These are phyloP conservation scores for Strix aluco DNA, from an alignment of 2,113 vertebrate genomes.

Conservation along the genomic window DNA sequence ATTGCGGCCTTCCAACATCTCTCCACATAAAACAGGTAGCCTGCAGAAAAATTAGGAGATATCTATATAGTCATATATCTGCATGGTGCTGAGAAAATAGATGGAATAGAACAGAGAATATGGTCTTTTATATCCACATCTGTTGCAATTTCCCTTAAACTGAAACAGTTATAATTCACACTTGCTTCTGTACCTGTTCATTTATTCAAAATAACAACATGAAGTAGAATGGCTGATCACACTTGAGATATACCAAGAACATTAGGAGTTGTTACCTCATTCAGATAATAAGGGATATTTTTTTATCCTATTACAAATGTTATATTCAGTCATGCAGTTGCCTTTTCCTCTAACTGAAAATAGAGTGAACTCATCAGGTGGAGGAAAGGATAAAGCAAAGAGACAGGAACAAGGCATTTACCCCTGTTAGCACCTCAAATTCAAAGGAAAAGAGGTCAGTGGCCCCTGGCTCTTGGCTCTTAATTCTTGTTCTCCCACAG, in stretches of 20 bases:
- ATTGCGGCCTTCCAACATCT: neutral
- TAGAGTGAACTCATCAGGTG: neutral
- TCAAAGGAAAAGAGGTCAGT: neutral
- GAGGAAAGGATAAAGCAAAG: neutral
- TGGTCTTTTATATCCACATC: neutral
- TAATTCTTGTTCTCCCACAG: neutral
- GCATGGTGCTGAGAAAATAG: neutral
- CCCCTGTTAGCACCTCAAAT: neutral
- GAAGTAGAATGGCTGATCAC: neutral
- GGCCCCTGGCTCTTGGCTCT: neutral
- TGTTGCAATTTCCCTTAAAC: neutral
- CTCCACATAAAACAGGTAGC: neutral
- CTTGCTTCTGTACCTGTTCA: neutral
- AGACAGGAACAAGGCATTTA: neutral
- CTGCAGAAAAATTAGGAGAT: neutral
- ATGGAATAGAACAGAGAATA: neutral
- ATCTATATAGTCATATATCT: neutral
- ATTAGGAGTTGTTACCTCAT: neutral
- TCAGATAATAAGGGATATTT: neutral
- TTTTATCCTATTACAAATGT: neutral
- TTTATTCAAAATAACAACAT: neutral
- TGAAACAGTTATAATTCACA: neutral
- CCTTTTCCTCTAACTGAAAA: neutral
- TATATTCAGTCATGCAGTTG: neutral
- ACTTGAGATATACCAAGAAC: neutral